Base-by-base conservation (phyloP, 2,888 invertebrate species). In the Sialis fuliginosa region DNA sequence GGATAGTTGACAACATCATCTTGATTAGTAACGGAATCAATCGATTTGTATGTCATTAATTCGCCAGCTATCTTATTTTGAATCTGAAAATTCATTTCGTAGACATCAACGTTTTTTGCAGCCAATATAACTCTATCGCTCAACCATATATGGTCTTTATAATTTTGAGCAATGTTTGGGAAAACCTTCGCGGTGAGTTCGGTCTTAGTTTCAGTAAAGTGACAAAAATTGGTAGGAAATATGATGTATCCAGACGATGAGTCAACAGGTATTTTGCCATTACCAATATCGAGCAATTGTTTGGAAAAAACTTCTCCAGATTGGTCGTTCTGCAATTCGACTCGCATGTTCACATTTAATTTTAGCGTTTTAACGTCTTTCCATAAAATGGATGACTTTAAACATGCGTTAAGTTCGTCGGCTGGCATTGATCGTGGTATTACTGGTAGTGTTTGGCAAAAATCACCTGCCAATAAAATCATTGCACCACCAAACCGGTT, bases 221-320 rank as follows among this genome's bases (percentile, higher is more conserved):
- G 44, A 50, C 57, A 58, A 50, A 59, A 59, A 54, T 54, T 49
- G 39, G 32, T 40, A 30, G 56, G 54, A 9, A 60, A 56, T 45
- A 50, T 57, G 44, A 58, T 58, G 48, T 39, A 56, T 51, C 54
- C 54, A 46, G 54, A 52, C 46, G 49, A 52, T 42, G 30, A 32
- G 48, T 58, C 55, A 48, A 56, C 53, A 54, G 53, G 52, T 30
- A 57, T 50, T 34, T 39, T 54, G 44, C 57, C 57, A 57, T 59
- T 58, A 54, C 57, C 57, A 53, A 59, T 58, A 57, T 51, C 56
- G 55, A 60, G 55, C 52, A 59, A 58, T 57, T 58, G 57, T 53
- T 44, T 6, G 6, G 48, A 42, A 44, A 52, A 51, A 39, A 33
- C 37, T n/a, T 46, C 43, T 35, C 44, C 46, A 22, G 47, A 41